phyloP scores from a whole-genome alignment of 1,140 invertebrate genomes.

The Diorhabda elongata region DNA sequence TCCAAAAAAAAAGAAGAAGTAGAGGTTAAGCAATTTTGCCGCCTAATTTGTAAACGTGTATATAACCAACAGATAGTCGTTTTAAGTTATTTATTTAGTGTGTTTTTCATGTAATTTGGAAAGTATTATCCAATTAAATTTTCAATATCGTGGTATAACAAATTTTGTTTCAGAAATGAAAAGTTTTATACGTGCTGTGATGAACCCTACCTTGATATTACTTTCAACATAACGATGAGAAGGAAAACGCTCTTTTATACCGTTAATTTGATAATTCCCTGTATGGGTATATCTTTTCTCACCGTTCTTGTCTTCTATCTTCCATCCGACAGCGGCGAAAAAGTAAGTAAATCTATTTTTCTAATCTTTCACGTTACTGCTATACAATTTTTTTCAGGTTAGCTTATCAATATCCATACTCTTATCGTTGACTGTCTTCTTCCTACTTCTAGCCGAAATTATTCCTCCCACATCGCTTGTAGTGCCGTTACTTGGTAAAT shows the following conservation, averaged over 20 bases:
- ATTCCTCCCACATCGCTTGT: slow-evolving; percentile 98
- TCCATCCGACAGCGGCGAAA: slow-evolving; percentile 98
- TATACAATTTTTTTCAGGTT: slow-evolving; percentile 56
- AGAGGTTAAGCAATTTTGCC: no score
- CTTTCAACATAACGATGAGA: slow-evolving; percentile 97
- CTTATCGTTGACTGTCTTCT: slow-evolving; percentile 98
- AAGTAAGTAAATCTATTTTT: slow-evolving; percentile 61
- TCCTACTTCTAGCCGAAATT: slow-evolving; percentile 95
- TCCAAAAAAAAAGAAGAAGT: no score
- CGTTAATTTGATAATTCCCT: slow-evolving; percentile 95
- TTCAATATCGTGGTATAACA: no score
- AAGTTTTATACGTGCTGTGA: slow-evolving; percentile 96
- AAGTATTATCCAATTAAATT: no score
- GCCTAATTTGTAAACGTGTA: no score
- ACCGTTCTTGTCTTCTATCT: slow-evolving; percentile 98
- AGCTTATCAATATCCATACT: slow-evolving; percentile 98
- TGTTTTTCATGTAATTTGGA: no score
- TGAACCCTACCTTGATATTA: slow-evolving; percentile 95
- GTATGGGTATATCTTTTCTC: slow-evolving; percentile 96
- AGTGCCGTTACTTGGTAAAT: slow-evolving; percentile 97
- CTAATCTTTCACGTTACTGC: neutral
- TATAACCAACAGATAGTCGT: no score
- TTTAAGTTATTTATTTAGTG: no score
- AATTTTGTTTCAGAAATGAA: slow-evolving; percentile 66
- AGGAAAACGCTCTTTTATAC: slow-evolving; percentile 97